phyloP scores from a whole-genome alignment of 2,797 vertebrate species.

The Acomys russatus region DNA sequence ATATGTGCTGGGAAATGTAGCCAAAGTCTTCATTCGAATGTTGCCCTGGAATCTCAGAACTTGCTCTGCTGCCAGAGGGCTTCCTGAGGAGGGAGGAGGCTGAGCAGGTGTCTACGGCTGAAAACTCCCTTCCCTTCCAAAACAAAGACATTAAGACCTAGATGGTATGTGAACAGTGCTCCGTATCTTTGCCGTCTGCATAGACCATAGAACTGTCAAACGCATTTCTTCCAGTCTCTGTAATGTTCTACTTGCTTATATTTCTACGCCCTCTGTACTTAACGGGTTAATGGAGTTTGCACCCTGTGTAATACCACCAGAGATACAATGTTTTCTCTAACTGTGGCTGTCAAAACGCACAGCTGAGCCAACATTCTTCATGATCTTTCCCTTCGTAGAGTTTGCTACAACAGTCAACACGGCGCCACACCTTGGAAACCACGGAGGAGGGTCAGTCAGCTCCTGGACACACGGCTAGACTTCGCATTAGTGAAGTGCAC shows the following conservation, averaged over 20 bases:
- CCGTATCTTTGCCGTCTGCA: not conserved
- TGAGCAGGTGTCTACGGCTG: slow-evolving; percentile 25
- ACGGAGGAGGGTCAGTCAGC: not conserved
- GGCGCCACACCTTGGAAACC: slow-evolving; percentile 5
- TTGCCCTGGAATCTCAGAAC: not conserved
- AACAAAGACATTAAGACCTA: slow-evolving; percentile 62
- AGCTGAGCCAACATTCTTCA: not conserved
- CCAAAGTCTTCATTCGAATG: slow-evolving; percentile 38
- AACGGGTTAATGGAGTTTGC: slow-evolving; percentile 64
- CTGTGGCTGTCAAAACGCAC: slow-evolving; percentile 57
- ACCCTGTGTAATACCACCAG: slow-evolving; percentile 38
- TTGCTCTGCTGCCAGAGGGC: slow-evolving; percentile 61
- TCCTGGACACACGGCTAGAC: not conserved
- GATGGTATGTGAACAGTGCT: not conserved
- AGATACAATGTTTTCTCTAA: slow-evolving; percentile 66
- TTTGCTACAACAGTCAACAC: not conserved
- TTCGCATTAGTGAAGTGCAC: not conserved
- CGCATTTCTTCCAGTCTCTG: not conserved
- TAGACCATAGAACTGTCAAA: not conserved
- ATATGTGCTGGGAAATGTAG: slow-evolving; percentile 65
- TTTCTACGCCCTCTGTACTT: slow-evolving; percentile 59
- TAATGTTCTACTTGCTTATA: slow-evolving; percentile 20
- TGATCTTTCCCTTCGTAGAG: slow-evolving; percentile 19
- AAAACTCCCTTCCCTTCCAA: slow-evolving; percentile 47
- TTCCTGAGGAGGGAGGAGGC: slow-evolving; percentile 71